A percentile compares a stretch with the other conserved stretches of the same genome.
Evolutionary conservation across 2,888 invertebrate genomes (phyloP).

Genomic region (Lathronympha strigana): DNA sequence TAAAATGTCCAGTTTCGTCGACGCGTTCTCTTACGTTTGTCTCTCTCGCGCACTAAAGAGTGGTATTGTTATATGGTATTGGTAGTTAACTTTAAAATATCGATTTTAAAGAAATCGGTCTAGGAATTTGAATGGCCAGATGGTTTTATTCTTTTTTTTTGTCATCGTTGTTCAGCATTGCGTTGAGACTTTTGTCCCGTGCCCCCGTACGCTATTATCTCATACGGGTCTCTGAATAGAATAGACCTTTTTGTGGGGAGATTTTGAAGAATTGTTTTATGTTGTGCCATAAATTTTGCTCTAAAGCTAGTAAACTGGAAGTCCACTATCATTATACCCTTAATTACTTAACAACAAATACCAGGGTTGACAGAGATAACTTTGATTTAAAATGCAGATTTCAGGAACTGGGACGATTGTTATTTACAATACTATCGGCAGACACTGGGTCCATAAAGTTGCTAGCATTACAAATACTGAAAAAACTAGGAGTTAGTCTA

Average conservation of each 20-base stretch:
- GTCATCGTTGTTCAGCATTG: constrained; percentile 67
- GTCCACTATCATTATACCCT: constrained; percentile 61
- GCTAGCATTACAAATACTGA: too few relatives aligned
- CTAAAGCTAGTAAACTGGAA: constrained; percentile 56
- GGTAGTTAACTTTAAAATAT: constrained; percentile 78
- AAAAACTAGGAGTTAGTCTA: too few relatives aligned
- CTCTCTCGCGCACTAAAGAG: constrained; percentile 62
- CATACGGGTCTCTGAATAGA: constrained; percentile 73
- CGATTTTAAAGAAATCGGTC: constrained; percentile 71
- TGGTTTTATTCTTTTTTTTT: constrained; percentile 72
- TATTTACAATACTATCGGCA: too few relatives aligned
- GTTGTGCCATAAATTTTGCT: constrained; percentile 72
- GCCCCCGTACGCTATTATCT: constrained; percentile 77
- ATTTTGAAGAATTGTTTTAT: constrained; percentile 82
- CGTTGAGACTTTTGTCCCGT: constrained; percentile 77
- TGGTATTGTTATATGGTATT: constrained; percentile 70
- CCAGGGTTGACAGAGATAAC: constrained; percentile 29
- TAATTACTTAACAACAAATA: constrained; percentile 52
- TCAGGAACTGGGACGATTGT: too few relatives aligned
- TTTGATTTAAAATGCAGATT: background rate
- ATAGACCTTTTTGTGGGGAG: constrained; percentile 72
- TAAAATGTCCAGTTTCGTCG: constrained; percentile 76
- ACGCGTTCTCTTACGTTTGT: constrained; percentile 59
- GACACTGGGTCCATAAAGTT: too few relatives aligned
- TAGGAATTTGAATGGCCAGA: constrained; percentile 76